Base-by-base conservation (phyloP, 2,888 invertebrate genomes). In the Cyaniris semiargus region DNA sequence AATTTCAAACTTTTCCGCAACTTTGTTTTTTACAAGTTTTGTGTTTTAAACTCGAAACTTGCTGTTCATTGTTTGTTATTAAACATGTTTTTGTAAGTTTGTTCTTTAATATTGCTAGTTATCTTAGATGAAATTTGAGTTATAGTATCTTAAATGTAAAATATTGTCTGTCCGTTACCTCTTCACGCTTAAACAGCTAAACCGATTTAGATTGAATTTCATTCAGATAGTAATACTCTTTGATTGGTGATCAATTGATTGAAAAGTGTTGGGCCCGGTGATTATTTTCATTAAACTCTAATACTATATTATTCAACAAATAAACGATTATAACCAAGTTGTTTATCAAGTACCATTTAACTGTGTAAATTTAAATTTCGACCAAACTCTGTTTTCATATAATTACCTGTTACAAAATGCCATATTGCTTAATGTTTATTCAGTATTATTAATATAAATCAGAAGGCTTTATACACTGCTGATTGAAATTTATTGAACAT, bases 11-110 rank as follows among this genome's bases (percentile, higher is more conserved):
- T 76, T 76, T 76, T 31, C 21, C n/a, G 48, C 23, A n/a, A 48
- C 27, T 75, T 75, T 76, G 21, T 60, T 27, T 72, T 75, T 56
- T n/a, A 34, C 38, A 53, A 78, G 70, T 70, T 72, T 75, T 58
- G 27, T 74, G 34, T 72, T 72, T 71, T 38, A 38, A 72, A 60
- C 60, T 60, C 60, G 13, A 8, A 60, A 60, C 60, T 60, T 23
- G 60, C 23, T 21, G 56, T 60, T 60, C 10, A 23, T 60, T 23
- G 10, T 10, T 60, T 60, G 4, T 60, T 60, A 13, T 60, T 60
- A 7, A 23, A 13, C 21, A 4, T 23, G 4, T 21, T 60, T 23
- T 21, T 60, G 60, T 60, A 23, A 10, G 13, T 60, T 60, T 13
- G 10, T 23, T 60, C 10, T 23, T 13, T n/a, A 7, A 0, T 7